Base-by-base conservation (phyloP, 2,797 vertebrate species). In the Argya squamiceps region DNA sequence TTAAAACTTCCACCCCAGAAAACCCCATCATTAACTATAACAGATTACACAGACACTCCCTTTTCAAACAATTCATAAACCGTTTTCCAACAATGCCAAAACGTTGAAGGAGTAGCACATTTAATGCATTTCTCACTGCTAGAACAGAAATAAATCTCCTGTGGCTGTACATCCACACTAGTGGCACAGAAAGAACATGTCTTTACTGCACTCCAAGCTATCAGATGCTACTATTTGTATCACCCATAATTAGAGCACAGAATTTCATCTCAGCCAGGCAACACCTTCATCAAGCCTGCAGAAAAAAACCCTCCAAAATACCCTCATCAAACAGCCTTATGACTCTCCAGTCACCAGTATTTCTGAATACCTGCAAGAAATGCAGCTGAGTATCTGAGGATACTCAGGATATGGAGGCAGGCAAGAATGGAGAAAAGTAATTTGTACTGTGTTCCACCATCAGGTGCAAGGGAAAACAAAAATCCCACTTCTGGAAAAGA, bases 181-280 rank as follows among this genome's bases (percentile, higher is more conserved):
- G 39, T 19, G 32, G 39, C 68, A 83, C 3, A 20, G n/a, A 74
- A 49, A 27, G 21, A 84, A 5, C 9, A 62, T 23, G 58, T 29
- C 21, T 74, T 1, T 17, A 46, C 29, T 60, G 41, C 37, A 62
- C 32, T 37, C 29, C 17, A 26, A n/a, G 26, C 37, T 39, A 79
- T 44, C 37, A 69, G 36, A 50, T 15, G 20, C 41, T 43, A 21
- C 30, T 29, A 10, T 24, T 15, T 46, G 2, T 36, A 65, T 30
- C 36, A 52, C 7, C 10, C 20, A 6, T 62, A 58, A 69, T 39
- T 60, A 47, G 43, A 88, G 30, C 0, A 43, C 15, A 76, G 59
- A 75, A 81, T 65, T 91, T 92, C 55, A 84, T 29, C 46, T 79
- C 74, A 68, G 34, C 12, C 86, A 80, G 29, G 39, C 34, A 88